phyloP scores from a whole-genome alignment of 2,797 vertebrate species.

The Crenuchus spilurus region DNA sequence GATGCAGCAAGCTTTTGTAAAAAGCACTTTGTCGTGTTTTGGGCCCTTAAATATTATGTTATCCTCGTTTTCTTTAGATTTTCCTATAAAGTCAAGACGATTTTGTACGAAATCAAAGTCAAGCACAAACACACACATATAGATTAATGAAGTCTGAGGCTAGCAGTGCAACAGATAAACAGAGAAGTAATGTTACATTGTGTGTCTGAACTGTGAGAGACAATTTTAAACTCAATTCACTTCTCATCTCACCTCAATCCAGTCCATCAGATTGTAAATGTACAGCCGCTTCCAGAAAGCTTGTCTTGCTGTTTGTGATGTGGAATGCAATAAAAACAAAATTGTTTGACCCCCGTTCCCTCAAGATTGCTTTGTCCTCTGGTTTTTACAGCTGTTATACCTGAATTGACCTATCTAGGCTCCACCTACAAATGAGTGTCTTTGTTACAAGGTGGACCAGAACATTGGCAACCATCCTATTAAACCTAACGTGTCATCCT shows the following conservation, averaged over 20 bases:
- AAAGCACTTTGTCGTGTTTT: no score
- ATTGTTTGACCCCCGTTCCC: background rate
- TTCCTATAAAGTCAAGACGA: background rate
- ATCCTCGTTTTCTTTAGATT: background rate
- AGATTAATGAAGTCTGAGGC: background rate
- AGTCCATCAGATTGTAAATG: background rate
- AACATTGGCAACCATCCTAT: background rate
- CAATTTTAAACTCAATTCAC: slow-evolving; percentile 7
- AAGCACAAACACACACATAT: background rate
- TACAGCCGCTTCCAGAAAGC: background rate
- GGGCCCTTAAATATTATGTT: no score
- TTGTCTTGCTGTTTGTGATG: background rate
- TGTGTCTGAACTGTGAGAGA: background rate
- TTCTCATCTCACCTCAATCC: background rate
- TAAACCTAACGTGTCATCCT: no score
- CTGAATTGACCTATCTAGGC: background rate
- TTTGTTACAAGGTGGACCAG: background rate
- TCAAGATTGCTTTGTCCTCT: background rate
- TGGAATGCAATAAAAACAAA: background rate
- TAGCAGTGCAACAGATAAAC: background rate
- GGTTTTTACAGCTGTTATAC: background rate
- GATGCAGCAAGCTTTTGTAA: no score
- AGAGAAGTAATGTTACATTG: background rate
- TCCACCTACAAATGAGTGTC: background rate
- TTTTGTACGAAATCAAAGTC: background rate